Conservation (phyloP, 2,113 vertebrate genomes). For the Xiphias gladius region DNA sequence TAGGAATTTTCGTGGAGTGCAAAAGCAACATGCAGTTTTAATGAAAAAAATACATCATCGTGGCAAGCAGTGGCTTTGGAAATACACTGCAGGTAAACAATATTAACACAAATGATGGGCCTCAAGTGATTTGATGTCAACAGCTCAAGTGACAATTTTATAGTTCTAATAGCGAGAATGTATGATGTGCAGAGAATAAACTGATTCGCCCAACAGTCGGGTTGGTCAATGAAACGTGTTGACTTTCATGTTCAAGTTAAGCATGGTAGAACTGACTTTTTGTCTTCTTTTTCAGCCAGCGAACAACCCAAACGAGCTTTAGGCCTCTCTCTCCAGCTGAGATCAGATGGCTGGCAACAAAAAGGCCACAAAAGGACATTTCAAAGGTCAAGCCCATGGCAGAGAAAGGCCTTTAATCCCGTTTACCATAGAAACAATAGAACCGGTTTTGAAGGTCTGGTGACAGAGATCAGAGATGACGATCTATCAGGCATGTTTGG, state of each 20-base stretch:
- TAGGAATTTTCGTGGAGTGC: not conserved
- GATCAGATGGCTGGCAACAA: conserved; percentile 57
- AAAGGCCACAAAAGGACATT: conserved; percentile 73
- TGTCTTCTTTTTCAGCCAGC: conserved; percentile 1
- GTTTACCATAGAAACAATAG: conserved; percentile 56
- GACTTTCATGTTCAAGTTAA: not conserved
- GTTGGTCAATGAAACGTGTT: not conserved
- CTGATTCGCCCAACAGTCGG: not conserved
- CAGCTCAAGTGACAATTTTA: not conserved
- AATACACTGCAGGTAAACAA: not conserved
- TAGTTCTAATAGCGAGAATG: not conserved
- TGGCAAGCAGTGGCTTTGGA: not conserved
- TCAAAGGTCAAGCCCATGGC: conserved; percentile 69
- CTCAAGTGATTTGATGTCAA: not conserved
- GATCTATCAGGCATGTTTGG: conserved; percentile 36
- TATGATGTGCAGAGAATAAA: not conserved
- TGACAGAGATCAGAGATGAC: conserved; percentile 63
- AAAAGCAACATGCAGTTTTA: conserved; percentile 25
- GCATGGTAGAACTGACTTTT: not conserved
- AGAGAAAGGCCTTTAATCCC: conserved; percentile 73
- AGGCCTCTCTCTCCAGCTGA: conserved; percentile 50
- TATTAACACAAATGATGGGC: conserved; percentile 9
- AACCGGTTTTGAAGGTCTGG: conserved; percentile 59
- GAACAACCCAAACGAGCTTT: conserved; percentile 20
- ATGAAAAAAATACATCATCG: conserved; percentile 31